phyloP scores from a whole-genome alignment of 2,888 invertebrate genomes.

The Caenorhabditis sp. region DNA sequence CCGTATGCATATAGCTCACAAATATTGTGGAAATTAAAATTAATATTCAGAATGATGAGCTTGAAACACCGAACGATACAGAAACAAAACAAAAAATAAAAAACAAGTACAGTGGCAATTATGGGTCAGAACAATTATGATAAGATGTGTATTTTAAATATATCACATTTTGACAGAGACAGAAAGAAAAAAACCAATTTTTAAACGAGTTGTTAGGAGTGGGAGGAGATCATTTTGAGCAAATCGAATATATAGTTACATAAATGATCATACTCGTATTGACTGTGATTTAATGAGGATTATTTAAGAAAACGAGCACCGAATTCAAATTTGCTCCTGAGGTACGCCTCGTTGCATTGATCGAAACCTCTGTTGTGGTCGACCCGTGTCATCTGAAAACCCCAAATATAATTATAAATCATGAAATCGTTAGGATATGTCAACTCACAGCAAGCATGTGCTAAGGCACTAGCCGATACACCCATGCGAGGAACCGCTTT shows the following conservation, averaged over 20 bases:
- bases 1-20: background rate
- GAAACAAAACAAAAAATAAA: background rate
- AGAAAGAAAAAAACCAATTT: background rate
- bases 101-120: background rate
- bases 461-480: constrained; percentile 46
- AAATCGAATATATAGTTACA: background rate
- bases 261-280: background rate
- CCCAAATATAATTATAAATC: background rate
- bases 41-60: background rate
- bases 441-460: constrained; percentile 42
- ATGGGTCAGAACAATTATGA: background rate
- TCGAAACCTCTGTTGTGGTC: constrained; percentile 31
- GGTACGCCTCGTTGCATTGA: constrained; percentile 33
- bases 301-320: constrained; percentile 17
- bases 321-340: constrained; percentile 33
- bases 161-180: background rate
- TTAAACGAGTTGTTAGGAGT: background rate
- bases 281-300: background rate
- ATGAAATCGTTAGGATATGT: background rate
- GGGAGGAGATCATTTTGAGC: background rate
- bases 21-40: background rate
- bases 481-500: constrained; percentile 52
- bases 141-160: background rate
- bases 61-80: background rate
- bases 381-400: constrained; percentile 32